Percentiles rank a stretch among this genome's conserved stretches.
These are phyloP conservation scores for Thymelicus acteon DNA, from an alignment of 2,888 invertebrate genomes.

Conservation along the genomic window DNA sequence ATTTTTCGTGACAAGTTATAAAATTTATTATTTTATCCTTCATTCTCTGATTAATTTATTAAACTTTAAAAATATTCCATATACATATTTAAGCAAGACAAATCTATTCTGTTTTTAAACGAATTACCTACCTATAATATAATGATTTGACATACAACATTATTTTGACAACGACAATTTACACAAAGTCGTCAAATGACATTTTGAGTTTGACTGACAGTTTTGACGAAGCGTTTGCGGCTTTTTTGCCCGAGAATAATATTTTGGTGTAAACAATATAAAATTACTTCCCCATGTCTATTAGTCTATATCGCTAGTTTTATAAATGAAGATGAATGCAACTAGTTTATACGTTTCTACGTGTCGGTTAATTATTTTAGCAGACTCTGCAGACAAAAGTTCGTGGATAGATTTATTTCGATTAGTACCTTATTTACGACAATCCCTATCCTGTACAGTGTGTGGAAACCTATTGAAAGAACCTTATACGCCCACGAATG, in stretches of 20 bases:
- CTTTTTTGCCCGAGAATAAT: slow-evolving; percentile 69
- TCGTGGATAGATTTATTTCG: slow-evolving; percentile 93
- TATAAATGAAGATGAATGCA: slow-evolving; percentile 88
- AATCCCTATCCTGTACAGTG: slow-evolving; percentile 95
- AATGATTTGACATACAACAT: neutral
- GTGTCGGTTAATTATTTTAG: slow-evolving; percentile 91
- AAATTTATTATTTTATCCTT: too few species aligned
- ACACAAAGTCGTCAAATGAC: slow-evolving; percentile 27
- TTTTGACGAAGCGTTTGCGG: slow-evolving; percentile 68
- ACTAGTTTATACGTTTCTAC: slow-evolving; percentile 93
- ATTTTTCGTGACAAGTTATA: too few species aligned
- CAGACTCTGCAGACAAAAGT: slow-evolving; percentile 88
- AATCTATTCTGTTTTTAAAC: too few species aligned
- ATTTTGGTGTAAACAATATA: slow-evolving; percentile 73
- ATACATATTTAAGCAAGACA: too few species aligned
- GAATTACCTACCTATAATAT: too few species aligned
- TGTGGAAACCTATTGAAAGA: slow-evolving; percentile 93
- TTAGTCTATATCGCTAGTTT: slow-evolving; percentile 54
- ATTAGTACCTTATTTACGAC: slow-evolving; percentile 92
- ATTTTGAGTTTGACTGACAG: slow-evolving; percentile 36
- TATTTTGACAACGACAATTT: slow-evolving; percentile 10
- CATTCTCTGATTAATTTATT: too few species aligned
- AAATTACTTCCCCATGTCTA: slow-evolving; percentile 61
- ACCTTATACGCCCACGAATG: slow-evolving; percentile 91
- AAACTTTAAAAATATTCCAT: too few species aligned